Evolutionary conservation across 2,113 vertebrate species (phyloP).

Genomic region (Percina caprodes): DNA sequence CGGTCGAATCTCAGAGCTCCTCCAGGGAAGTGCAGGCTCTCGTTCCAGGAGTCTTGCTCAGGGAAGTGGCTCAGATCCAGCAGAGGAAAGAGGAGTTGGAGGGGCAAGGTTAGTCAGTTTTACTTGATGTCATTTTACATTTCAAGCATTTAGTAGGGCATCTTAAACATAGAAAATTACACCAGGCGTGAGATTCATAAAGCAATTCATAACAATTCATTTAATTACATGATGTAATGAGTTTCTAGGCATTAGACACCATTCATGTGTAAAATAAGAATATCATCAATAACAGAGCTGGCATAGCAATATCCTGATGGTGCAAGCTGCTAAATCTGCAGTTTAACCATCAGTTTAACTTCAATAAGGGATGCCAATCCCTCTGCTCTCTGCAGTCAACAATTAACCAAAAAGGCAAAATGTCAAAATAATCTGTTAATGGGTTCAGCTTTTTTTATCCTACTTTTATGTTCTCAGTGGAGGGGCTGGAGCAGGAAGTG

Average conservation of each 20-base stretch:
- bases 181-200: background rate
- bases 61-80: slow-evolving; percentile 72
- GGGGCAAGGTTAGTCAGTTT: slow-evolving; percentile 53
- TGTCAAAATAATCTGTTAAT: background rate
- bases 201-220: background rate
- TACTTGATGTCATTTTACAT: slow-evolving; percentile 2
- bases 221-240: background rate
- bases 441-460: background rate
- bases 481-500: slow-evolving; percentile 25
- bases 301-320: background rate
- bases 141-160: background rate
- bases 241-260: background rate
- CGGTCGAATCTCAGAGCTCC: slow-evolving; percentile 94
- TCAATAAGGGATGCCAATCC: background rate
- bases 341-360: too few species aligned
- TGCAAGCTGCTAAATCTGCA: too few species aligned
- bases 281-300: background rate
- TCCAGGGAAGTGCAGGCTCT: slow-evolving; percentile 86
- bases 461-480: slow-evolving; percentile 58
- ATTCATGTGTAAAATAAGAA: background rate
- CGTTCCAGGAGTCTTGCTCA: slow-evolving; percentile 78
- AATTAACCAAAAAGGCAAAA: background rate
- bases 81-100: slow-evolving; percentile 63
- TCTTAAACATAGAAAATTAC: background rate
- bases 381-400: background rate